Evolutionary conservation across 2,888 invertebrate species (phyloP).

Genomic region (Sialis lutaria): DNA sequence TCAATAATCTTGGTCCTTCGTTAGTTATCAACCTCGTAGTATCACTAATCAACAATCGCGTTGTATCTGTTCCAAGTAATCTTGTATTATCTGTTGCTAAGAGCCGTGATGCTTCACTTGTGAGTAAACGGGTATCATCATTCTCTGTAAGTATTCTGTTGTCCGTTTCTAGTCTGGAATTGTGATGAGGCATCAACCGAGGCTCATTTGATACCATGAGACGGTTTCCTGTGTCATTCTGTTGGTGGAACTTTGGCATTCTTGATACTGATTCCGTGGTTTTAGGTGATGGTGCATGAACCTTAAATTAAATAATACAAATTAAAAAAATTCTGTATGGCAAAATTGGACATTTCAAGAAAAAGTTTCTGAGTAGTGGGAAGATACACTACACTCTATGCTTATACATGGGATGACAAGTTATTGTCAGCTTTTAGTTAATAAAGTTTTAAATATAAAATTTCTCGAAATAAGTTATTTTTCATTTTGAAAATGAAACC

Average conservation of each 20-base stretch:
- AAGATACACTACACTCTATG: no score
- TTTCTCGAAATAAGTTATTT: no score
- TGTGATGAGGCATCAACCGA: not conserved
- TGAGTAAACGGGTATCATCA: constrained; percentile 14
- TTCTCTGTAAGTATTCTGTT: constrained; percentile 12
- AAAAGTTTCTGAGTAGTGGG: not conserved
- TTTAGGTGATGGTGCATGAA: constrained; percentile 20
- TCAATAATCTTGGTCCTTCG: not conserved
- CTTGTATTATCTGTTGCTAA: constrained; percentile 20
- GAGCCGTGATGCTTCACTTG: constrained; percentile 18
- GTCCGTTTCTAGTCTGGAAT: constrained; percentile 2
- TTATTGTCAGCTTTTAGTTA: no score
- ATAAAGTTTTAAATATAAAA: no score
- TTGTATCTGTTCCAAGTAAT: constrained; percentile 16
- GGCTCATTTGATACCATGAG: constrained; percentile 7
- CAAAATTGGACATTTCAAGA: not conserved
- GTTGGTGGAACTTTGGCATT: constrained; percentile 16
- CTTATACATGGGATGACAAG: not conserved
- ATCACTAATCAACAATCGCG: constrained; percentile 16
- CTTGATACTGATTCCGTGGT: constrained; percentile 18
- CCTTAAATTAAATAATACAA: constrained; percentile 11
- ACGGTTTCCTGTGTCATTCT: constrained; percentile 16
- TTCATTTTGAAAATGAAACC: no score
- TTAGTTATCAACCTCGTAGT: constrained; percentile 6
- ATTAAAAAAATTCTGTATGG: not conserved